Percentiles rank a stretch among this genome's conserved stretches.
phyloP scores from a whole-genome alignment of 2,113 vertebrate species.

The Cebus imitator region DNA sequence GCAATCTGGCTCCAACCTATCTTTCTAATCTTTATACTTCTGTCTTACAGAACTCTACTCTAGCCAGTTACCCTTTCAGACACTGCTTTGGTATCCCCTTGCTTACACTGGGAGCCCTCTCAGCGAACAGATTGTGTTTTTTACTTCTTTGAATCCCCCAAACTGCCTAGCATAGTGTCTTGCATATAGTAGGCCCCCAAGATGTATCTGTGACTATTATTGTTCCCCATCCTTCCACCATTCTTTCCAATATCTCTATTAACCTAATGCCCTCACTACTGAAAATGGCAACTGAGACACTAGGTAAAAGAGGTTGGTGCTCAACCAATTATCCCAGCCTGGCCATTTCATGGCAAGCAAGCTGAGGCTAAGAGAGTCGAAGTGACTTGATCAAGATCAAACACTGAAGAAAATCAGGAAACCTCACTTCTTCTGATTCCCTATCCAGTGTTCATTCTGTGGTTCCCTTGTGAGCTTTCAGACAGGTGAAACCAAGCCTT shows the following conservation, averaged over 20 bases:
- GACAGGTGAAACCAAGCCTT: conserved; percentile 8
- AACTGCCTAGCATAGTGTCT: not conserved
- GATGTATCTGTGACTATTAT: not conserved
- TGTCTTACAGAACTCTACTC: conserved; percentile 20
- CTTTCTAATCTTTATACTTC: conserved; percentile 27
- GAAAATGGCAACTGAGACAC: conserved; percentile 28
- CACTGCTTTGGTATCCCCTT: conserved; percentile 20
- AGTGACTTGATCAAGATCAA: conserved; percentile 43
- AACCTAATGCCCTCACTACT: conserved; percentile 17
- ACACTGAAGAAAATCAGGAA: not conserved
- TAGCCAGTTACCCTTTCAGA: conserved; percentile 56
- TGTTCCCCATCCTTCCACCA: not conserved
- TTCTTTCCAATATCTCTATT: conserved; percentile 26
- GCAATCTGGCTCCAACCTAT: not conserved
- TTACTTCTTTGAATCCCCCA: not conserved
- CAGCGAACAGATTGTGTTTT: not conserved
- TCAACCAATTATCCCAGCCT: not conserved
- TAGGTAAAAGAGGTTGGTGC: not conserved
- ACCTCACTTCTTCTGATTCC: not conserved
- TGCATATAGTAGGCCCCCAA: not conserved
- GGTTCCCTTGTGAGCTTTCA: not conserved
- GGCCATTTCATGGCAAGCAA: conserved; percentile 35
- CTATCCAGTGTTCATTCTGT: not conserved
- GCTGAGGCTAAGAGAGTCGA: not conserved
- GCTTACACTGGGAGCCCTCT: conserved; percentile 11